Evolutionary conservation across 2,888 invertebrate genomes (phyloP), one percentile per base, ranked within the genome.

Genomic region (Anodontia alba): DNA sequence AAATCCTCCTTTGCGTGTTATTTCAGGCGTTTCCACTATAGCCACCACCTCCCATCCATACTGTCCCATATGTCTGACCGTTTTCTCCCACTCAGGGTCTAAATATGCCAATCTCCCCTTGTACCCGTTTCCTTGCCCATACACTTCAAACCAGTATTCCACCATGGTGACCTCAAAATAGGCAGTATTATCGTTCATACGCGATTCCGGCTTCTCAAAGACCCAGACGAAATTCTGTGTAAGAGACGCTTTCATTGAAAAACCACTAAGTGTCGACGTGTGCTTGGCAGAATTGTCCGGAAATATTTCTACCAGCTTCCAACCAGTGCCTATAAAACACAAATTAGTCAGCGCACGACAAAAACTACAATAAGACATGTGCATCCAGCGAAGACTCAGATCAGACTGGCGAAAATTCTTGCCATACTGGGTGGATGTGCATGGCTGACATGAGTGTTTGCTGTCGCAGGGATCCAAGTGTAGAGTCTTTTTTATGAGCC

Each of bases 31-130:
- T 68, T 90, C 87, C 26, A 92, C 70, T 31, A 90, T 87, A 54
- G 90, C 87, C 8, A 92, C 91, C 31, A 93, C 83, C 79, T 93
- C 92, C 93, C 93, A 93, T 12, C 93, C 93, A n/a, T 79, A 83
- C 26, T 83, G 80, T 1, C 93, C 93, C 90, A 92, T 91, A 10
- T 90, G 88, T 7, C 89, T 89, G 29, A 93, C 87, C 1, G 90
- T 76, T 10, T 90, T 89, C 31, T 91, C 89, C 93, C 93, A 93
- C 66, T 91, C 89, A 1, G 83, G 70, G 69, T 49, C 76, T 8
- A 82, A 78, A 1, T 74, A 76, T 38, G 76, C 68, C 0, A 77
- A 69, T 1, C 66, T 67, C 10, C 84, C 82, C 5, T 84, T 79
- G 31, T 88, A 80, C 0, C 87, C 87, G 20, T 83, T 36, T n/a